Percentiles rank a stretch among this genome's conserved stretches.
phyloP scores from a whole-genome alignment of 2,888 invertebrate species.

The Lacanobia wlatinum region DNA sequence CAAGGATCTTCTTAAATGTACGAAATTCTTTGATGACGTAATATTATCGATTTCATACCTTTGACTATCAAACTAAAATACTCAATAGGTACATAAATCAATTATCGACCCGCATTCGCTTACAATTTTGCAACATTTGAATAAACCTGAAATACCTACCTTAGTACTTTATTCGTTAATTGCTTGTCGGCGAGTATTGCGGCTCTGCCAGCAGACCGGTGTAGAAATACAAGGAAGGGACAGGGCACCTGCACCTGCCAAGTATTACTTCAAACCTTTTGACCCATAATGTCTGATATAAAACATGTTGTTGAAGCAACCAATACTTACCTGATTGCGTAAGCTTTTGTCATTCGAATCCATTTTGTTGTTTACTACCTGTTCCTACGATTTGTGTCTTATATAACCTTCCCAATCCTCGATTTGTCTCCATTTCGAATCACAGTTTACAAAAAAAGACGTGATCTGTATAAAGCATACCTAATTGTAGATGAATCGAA shows the following conservation, averaged over 20 bases:
- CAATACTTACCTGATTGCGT: conserved; percentile 12
- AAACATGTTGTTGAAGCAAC: conserved; percentile 11
- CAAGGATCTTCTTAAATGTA: conserved; percentile 27
- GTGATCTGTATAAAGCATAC: no score
- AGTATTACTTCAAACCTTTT: conserved; percentile 31
- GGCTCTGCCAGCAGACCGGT: conserved; percentile 16
- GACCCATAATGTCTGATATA: conserved; percentile 19
- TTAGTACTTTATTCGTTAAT: conserved; percentile 33
- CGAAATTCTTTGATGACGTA: conserved; percentile 32
- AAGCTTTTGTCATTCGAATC: conserved; percentile 3
- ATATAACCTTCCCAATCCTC: neutral
- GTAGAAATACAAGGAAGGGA: conserved; percentile 42
- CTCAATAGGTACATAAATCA: conserved; percentile 41
- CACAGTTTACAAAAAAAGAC: neutral
- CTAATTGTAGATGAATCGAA: neutral
- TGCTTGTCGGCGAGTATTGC: conserved; percentile 26
- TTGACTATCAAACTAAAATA: conserved; percentile 3
- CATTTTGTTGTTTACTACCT: neutral
- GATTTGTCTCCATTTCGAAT: neutral
- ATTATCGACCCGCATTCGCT: conserved; percentile 51
- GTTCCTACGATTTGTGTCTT: neutral
- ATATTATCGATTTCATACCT: conserved; percentile 11
- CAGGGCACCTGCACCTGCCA: conserved; percentile 14
- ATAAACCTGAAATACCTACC: conserved; percentile 37
- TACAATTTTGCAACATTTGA: conserved; percentile 57